These are phyloP conservation scores for Xenopus laevis DNA, from an alignment of 2,113 vertebrate species.

Conservation along the genomic window DNA sequence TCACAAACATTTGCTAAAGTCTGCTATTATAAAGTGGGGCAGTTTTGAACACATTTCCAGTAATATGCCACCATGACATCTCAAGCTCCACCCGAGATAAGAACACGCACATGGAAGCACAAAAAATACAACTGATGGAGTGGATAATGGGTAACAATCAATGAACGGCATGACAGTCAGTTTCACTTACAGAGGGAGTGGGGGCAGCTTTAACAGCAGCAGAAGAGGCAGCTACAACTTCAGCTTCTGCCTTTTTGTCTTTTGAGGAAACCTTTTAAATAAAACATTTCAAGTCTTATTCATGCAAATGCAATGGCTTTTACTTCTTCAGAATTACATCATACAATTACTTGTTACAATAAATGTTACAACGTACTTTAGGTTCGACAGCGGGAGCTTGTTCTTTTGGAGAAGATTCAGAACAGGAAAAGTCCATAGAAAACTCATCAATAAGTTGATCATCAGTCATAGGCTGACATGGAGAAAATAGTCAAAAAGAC, in stretches of 20 bases:
- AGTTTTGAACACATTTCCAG: too few species aligned
- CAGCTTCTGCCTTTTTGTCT: constrained; percentile 35
- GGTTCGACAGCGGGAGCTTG: constrained; percentile 44
- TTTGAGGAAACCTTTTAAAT: constrained; percentile 34
- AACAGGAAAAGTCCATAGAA: constrained; percentile 57
- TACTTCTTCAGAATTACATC: too few species aligned
- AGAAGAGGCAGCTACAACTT: constrained; percentile 46
- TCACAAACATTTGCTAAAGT: too few species aligned
- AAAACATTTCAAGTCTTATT: background rate
- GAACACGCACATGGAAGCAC: too few species aligned
- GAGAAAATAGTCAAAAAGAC: constrained; percentile 19
- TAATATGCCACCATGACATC: too few species aligned
- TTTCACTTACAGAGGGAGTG: constrained; percentile 29
- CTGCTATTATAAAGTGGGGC: too few species aligned
- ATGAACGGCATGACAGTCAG: too few species aligned
- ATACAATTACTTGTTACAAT: too few species aligned
- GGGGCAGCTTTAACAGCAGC: constrained; percentile 53
- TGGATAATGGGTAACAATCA: too few species aligned
- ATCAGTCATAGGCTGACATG: constrained; percentile 58
- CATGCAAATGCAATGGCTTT: too few species aligned
- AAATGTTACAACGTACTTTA: constrained; percentile 49
- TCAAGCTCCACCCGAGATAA: too few species aligned
- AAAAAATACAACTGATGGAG: too few species aligned
- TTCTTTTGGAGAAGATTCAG: constrained; percentile 41
- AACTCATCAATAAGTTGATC: constrained; percentile 63